Evolutionary conservation across 2,888 invertebrate genomes (phyloP).

Genomic region (Amphipoea lucens): DNA sequence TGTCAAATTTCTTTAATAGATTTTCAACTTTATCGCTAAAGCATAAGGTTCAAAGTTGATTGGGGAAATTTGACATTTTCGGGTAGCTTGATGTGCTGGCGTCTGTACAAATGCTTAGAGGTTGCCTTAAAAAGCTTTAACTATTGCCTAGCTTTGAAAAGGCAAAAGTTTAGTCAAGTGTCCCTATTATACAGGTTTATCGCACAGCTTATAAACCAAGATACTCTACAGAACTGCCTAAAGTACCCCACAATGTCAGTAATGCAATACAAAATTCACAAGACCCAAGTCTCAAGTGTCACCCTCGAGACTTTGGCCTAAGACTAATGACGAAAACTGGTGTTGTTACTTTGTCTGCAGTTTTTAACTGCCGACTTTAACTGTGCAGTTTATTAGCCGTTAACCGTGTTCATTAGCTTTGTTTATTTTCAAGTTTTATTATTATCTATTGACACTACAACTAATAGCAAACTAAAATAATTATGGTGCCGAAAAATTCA

Average conservation of each 20-base stretch:
- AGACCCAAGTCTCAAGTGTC: conserved; percentile 6
- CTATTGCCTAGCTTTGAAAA: not conserved
- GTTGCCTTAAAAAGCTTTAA: not conserved
- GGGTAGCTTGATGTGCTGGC: too few relatives aligned
- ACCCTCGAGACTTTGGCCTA: not conserved
- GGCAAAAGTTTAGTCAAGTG: conserved; percentile 25
- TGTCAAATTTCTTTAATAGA: too few relatives aligned
- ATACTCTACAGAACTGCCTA: not conserved
- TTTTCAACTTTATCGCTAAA: too few relatives aligned
- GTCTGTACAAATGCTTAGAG: not conserved
- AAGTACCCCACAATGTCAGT: not conserved
- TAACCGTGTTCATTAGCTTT: conserved; percentile 15
- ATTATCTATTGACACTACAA: not conserved
- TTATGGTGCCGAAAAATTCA: too few relatives aligned
- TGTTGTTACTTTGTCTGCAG: conserved; percentile 37
- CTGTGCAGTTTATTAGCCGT: conserved; percentile 37
- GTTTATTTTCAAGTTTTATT: conserved; percentile 8
- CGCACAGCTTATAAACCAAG: conserved; percentile 11
- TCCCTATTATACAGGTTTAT: conserved; percentile 5
- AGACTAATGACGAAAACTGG: conserved; percentile 41
- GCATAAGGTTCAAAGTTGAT: too few relatives aligned
- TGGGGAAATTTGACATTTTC: too few relatives aligned
- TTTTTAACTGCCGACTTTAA: conserved; percentile 51
- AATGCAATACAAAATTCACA: conserved; percentile 24
- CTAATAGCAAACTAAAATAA: too few relatives aligned